Percentiles rank a stretch among this genome's conserved stretches.
Conservation (phyloP, 1,140 invertebrate genomes). For the Steinernema feltiae region DNA sequence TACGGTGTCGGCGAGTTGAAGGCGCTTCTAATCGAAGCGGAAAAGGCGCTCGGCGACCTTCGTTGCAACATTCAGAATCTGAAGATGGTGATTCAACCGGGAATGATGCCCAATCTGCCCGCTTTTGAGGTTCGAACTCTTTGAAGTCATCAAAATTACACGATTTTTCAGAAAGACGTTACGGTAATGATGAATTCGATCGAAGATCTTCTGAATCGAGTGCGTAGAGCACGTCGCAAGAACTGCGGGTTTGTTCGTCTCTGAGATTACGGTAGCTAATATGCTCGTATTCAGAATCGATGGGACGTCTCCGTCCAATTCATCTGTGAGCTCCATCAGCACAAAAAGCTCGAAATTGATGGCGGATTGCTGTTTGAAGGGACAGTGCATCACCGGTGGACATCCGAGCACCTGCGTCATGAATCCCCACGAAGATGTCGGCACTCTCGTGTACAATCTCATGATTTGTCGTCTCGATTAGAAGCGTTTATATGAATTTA, state of each 20-base stretch:
- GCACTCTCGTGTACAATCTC: neutral
- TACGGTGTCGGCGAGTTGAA: neutral
- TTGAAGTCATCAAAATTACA: neutral
- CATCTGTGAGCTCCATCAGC: no score
- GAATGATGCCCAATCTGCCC: neutral
- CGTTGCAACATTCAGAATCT: neutral
- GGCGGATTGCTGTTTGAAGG: no score
- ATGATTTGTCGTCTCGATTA: neutral
- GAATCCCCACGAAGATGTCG: neutral
- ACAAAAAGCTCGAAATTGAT: no score
- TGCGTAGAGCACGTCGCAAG: neutral
- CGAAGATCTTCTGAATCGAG: neutral
- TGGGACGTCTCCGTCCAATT: neutral
- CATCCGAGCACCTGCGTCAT: neutral
- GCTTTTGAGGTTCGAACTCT: neutral
- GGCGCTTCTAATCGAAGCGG: neutral
- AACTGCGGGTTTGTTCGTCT: neutral
- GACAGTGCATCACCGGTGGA: no score
- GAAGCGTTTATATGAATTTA: neutral
- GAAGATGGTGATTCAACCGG: neutral
- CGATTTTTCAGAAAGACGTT: neutral
- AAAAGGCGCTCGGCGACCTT: neutral
- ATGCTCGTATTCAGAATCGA: neutral
- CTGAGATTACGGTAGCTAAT: no score
- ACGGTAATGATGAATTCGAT: neutral